Evolutionary conservation across 1,140 invertebrate species (phyloP).

Genomic region (Megalonaias nervosa): DNA sequence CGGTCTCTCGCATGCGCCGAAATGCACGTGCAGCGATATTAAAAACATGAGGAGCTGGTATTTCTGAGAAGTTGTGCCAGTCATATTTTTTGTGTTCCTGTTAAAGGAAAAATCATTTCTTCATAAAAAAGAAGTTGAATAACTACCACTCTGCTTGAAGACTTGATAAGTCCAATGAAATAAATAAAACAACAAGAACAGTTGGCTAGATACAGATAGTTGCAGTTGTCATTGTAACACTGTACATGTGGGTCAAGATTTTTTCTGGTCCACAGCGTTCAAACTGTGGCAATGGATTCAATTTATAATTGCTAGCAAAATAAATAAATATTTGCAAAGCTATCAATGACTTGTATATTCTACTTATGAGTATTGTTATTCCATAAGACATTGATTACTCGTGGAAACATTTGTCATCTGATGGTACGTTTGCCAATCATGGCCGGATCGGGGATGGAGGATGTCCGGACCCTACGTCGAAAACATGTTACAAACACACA

Average conservation of each 20-base stretch:
- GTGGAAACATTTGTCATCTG: too few relatives aligned
- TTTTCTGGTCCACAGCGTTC: not conserved
- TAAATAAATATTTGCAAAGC: too few relatives aligned
- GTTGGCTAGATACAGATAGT: not conserved
- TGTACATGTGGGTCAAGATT: not conserved
- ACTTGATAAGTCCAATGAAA: not conserved
- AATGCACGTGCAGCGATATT: slow-evolving; percentile 80
- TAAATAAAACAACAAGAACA: not conserved
- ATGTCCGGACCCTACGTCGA: too few relatives aligned
- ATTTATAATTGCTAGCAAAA: too few relatives aligned
- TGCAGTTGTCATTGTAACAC: not conserved
- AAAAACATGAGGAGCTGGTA: slow-evolving; percentile 75
- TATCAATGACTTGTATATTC: too few relatives aligned
- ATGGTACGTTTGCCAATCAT: too few relatives aligned
- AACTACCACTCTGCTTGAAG: too few relatives aligned
- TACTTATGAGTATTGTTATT: too few relatives aligned
- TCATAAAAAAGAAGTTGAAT: not conserved
- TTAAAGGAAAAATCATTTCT: not conserved
- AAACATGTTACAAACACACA: too few relatives aligned
- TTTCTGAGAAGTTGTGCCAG: slow-evolving; percentile 72
- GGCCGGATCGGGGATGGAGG: too few relatives aligned
- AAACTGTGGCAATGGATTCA: not conserved
- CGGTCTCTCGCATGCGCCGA: slow-evolving; percentile 45
- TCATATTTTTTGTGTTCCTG: slow-evolving; percentile 63
- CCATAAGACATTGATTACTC: too few relatives aligned